A percentile compares a stretch with the other conserved stretches of the same genome.
These are phyloP conservation scores for Henricia sp. DNA, from an alignment of 53 echinoderm and acorn worm species.

Conservation along the genomic window DNA sequence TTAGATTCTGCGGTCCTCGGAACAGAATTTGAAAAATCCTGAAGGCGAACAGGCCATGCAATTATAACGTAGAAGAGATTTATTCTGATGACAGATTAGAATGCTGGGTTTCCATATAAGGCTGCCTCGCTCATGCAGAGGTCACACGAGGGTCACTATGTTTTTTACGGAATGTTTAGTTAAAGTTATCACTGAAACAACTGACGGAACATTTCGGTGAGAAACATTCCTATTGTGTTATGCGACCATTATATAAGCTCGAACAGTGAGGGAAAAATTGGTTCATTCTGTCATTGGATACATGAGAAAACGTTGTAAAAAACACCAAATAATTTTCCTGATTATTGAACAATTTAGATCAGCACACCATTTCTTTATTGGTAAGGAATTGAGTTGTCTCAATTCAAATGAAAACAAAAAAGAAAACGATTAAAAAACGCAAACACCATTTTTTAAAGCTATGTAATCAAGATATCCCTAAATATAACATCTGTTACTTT, in stretches of 20 bases:
- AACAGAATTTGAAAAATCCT: background rate
- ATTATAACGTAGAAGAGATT: constrained; percentile 19
- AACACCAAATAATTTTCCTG: too few species aligned
- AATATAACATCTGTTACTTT: constrained; percentile 4
- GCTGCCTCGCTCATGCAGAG: constrained; percentile 12
- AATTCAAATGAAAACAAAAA: background rate
- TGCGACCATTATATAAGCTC: too few species aligned
- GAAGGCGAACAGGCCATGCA: constrained; percentile 13
- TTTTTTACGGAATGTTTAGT: background rate
- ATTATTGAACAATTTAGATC: too few species aligned
- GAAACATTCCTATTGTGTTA: background rate
- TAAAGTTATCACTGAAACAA: background rate
- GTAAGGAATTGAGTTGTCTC: too few species aligned
- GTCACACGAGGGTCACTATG: background rate
- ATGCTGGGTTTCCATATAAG: constrained; percentile 11
- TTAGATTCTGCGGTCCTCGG: background rate
- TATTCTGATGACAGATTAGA: constrained; percentile 9
- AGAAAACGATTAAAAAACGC: background rate
- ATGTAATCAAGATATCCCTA: background rate
- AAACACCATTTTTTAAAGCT: background rate
- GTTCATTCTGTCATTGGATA: background rate
- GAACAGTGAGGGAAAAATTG: background rate
- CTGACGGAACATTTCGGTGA: background rate
- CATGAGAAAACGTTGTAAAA: background rate
- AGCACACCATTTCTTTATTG: too few species aligned